Evolutionary conservation across 2,888 invertebrate genomes (phyloP).

Genomic region (Seira ritae): DNA sequence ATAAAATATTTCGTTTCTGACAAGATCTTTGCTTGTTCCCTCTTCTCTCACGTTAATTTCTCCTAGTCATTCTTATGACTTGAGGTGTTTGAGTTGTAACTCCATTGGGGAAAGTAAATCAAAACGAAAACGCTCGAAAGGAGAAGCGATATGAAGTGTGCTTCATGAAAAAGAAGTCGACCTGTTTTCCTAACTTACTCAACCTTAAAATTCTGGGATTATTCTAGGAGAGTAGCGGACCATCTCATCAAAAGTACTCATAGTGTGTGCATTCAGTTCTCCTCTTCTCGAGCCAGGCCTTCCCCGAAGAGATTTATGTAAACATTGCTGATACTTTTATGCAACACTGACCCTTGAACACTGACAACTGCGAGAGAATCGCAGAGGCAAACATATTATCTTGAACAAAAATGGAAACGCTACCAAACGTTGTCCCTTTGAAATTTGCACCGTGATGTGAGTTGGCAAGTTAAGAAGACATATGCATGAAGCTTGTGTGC

Average conservation of each 20-base stretch:
- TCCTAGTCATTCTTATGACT: neutral
- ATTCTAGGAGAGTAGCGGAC: neutral
- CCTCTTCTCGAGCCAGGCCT: neutral
- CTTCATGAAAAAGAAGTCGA: neutral
- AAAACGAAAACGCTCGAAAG: neutral
- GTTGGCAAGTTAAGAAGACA: no score
- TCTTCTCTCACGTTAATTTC: neutral
- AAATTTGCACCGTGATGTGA: no score
- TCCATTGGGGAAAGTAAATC: conserved; percentile 20
- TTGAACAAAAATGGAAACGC: no score
- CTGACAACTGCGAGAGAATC: no score
- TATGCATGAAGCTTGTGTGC: no score
- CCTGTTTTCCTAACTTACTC: neutral
- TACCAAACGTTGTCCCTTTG: no score
- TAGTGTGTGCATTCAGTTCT: neutral
- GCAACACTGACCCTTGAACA: neutral
- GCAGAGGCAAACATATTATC: no score
- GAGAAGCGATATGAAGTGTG: neutral
- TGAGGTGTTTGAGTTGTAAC: neutral
- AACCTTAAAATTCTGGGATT: neutral
- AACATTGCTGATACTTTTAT: neutral
- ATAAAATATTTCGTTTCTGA: conserved; percentile 29
- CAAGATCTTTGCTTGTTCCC: conserved; percentile 11
- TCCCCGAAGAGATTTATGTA: neutral
- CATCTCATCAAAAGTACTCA: neutral